Conservation (phyloP, 2,113 vertebrate species). For the Orthonyx spaldingii region DNA sequence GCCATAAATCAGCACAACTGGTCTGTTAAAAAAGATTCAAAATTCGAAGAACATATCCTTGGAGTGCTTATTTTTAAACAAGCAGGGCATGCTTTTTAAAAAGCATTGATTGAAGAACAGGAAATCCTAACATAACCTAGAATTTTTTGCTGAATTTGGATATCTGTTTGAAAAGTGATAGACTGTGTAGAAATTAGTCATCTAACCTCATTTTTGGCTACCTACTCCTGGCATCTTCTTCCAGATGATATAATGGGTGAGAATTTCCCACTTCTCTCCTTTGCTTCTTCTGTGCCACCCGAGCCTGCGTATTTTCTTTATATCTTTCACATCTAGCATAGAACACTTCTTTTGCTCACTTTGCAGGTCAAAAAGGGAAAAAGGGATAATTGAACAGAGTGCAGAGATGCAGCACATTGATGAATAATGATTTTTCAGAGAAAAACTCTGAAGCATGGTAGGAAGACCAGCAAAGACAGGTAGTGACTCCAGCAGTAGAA, state of each 20-base stretch:
- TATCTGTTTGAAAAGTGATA: not conserved
- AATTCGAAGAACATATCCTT: not conserved
- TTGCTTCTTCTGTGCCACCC: not conserved
- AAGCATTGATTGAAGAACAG: not conserved
- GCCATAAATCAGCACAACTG: too few species aligned
- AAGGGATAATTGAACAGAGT: not conserved
- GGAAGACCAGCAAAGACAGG: not conserved
- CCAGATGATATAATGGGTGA: not conserved
- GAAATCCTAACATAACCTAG: not conserved
- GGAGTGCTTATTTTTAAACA: not conserved
- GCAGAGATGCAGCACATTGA: accelerated
- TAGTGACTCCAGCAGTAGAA: not conserved
- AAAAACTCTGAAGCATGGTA: not conserved
- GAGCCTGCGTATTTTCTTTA: not conserved
- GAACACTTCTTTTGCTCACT: not conserved
- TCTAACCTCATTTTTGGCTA: not conserved
- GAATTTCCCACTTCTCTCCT: not conserved
- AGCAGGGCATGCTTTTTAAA: not conserved
- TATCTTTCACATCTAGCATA: not conserved
- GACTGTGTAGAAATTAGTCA: not conserved
- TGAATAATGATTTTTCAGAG: not conserved
- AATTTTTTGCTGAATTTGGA: not conserved
- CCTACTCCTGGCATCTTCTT: not conserved
- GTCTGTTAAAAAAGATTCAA: not conserved
- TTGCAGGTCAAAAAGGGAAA: not conserved